These are phyloP conservation scores for Danio aesculapii DNA, from an alignment of 2,797 vertebrate species.

Conservation along the genomic window DNA sequence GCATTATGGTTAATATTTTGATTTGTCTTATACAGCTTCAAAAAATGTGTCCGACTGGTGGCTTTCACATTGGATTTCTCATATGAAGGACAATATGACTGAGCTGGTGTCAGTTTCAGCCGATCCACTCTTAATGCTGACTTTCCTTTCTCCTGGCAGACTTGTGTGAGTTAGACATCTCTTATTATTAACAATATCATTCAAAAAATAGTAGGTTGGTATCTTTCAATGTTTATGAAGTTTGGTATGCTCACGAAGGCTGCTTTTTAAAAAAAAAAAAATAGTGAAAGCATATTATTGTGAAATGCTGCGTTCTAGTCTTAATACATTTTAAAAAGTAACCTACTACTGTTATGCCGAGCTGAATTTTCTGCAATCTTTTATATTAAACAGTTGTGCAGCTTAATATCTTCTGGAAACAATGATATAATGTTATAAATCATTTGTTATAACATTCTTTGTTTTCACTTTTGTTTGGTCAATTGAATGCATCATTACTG, in stretches of 20 bases:
- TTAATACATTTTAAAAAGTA: no score
- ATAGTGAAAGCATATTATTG: background rate
- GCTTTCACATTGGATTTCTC: conserved; percentile 94
- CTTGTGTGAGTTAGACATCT: conserved; percentile 79
- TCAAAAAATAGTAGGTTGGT: background rate
- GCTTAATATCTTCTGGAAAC: no score
- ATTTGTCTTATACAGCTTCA: conserved; percentile 75
- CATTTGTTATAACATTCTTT: no score
- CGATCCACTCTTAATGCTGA: conserved; percentile 55
- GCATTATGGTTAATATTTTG: background rate
- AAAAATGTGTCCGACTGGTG: conserved; percentile 96
- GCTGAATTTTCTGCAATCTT: no score
- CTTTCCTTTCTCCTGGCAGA: conserved; percentile 78
- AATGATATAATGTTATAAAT: no score
- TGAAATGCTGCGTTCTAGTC: background rate
- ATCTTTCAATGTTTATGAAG: background rate
- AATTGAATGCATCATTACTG: no score
- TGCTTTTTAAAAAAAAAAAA: background rate
- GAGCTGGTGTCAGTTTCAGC: conserved; percentile 50
- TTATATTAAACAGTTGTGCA: no score
- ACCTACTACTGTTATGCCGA: no score
- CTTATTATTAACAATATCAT: background rate
- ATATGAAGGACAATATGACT: conserved; percentile 77
- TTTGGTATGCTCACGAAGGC: background rate
- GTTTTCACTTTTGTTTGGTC: no score